Percentiles rank a stretch among this genome's conserved stretches.
Evolutionary conservation across 1,140 invertebrate species (phyloP).

Genomic region (Drosophila chauvacae): DNA sequence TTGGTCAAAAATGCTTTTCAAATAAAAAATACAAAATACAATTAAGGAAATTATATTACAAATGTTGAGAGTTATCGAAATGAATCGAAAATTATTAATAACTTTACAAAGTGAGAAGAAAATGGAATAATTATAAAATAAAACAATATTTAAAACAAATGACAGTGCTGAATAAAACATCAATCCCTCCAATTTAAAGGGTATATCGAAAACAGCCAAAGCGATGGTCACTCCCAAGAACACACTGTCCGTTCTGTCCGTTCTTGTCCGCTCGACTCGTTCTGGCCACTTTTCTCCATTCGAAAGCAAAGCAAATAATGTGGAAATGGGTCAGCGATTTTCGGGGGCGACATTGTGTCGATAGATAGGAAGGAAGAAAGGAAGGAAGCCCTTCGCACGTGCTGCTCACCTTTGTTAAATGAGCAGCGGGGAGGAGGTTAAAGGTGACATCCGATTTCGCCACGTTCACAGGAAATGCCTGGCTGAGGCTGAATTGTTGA

Average conservation of each 20-base stretch:
- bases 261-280: slow-evolving; percentile 2
- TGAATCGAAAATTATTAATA: too few species aligned
- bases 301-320: slow-evolving; percentile 42
- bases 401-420: slow-evolving; percentile 35
- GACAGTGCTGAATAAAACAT: too few species aligned
- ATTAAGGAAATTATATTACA: too few species aligned
- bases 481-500: slow-evolving; percentile 3
- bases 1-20: too few species aligned
- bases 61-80: too few species aligned
- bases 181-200: not conserved
- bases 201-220: not conserved
- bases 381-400: slow-evolving; percentile 62
- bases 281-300: slow-evolving; percentile 11
- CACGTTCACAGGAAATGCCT: slow-evolving; percentile 31
- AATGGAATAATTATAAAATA: too few species aligned
- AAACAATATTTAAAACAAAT: not conserved
- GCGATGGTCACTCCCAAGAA: slow-evolving; percentile 43
- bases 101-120: too few species aligned
- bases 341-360: slow-evolving; percentile 65
- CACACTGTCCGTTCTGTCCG: slow-evolving; percentile 8
- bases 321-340: slow-evolving; percentile 74
- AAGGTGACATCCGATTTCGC: slow-evolving; percentile 23
- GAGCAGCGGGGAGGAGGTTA: not conserved
- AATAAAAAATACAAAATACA: too few species aligned
- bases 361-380: slow-evolving; percentile 27